A percentile compares a stretch with the other conserved stretches of the same genome.
phyloP scores from a whole-genome alignment of 2,113 vertebrate genomes.

The Xiphophorus maculatus region DNA sequence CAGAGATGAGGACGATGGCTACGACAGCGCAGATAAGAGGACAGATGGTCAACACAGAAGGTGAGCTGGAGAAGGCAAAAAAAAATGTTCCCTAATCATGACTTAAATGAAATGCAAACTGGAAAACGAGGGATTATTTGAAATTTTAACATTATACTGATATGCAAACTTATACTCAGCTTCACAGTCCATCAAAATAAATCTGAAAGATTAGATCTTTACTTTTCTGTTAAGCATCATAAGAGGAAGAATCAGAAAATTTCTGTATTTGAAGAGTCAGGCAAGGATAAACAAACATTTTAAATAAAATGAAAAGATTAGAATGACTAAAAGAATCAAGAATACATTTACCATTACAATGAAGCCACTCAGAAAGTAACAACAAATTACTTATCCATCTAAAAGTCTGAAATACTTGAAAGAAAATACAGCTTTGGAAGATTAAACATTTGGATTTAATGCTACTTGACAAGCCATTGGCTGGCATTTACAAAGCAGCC shows the following conservation, averaged over 20 bases:
- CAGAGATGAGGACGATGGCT: background rate
- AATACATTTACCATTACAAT: background rate
- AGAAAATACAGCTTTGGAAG: no score
- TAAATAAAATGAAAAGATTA: background rate
- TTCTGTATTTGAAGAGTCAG: background rate
- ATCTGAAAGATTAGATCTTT: background rate
- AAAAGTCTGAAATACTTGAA: no score
- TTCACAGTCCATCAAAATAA: background rate
- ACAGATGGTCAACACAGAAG: background rate
- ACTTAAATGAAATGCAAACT: background rate
- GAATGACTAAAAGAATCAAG: background rate
- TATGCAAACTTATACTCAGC: background rate
- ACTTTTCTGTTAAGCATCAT: background rate
- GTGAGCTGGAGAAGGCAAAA: background rate
- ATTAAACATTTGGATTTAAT: no score
- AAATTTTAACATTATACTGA: background rate
- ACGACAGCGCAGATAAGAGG: background rate
- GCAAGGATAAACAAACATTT: background rate
- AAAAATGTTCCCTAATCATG: background rate
- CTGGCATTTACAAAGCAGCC: no score
- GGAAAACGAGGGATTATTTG: background rate
- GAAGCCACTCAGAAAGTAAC: no score
- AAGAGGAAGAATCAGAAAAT: background rate
- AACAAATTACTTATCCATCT: no score
- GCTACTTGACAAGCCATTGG: no score